Percentiles rank a stretch among this genome's conserved stretches.
phyloP scores from a whole-genome alignment of 2,888 invertebrate species.

The Pyrrhia umbra region DNA sequence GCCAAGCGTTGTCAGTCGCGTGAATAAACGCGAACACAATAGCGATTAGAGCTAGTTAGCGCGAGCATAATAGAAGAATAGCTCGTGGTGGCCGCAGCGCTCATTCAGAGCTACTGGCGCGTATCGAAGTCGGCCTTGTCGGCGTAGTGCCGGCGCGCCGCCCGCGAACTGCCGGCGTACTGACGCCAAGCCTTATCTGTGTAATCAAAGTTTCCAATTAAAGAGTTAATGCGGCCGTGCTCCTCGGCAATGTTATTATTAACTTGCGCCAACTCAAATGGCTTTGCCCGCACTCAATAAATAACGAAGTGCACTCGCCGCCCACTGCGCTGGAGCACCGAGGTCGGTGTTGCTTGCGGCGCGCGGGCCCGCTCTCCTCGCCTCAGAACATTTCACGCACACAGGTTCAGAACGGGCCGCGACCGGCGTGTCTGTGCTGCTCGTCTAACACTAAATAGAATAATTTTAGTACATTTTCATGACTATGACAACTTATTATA shows the following conservation, averaged over 20 bases:
- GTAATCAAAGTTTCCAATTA: conserved; percentile 42
- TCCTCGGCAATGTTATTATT: conserved; percentile 20
- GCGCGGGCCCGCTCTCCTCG: no score
- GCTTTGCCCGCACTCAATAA: conserved; percentile 15
- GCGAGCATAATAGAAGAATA: conserved; percentile 24
- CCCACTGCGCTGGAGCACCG: not conserved
- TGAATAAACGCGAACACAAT: conserved; percentile 35
- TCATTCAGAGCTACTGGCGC: not conserved
- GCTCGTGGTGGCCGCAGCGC: not conserved
- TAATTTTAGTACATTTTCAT: no score
- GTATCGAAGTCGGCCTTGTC: not conserved
- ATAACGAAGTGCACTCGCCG: not conserved
- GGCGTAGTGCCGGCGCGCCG: not conserved
- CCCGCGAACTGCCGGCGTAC: not conserved
- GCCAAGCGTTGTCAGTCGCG: conserved; percentile 9
- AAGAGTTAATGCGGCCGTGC: conserved; percentile 29
- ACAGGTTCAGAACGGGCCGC: no score
- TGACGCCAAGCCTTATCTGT: not conserved
- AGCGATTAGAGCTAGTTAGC: conserved; percentile 39
- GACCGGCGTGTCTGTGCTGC: no score
- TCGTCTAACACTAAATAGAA: no score
- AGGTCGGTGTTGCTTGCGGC: no score
- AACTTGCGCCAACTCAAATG: conserved; percentile 37
- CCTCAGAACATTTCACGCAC: no score
- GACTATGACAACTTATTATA: no score